Conservation (phyloP, 92 coral and sea anemone species). For the Metridium senile region DNA sequence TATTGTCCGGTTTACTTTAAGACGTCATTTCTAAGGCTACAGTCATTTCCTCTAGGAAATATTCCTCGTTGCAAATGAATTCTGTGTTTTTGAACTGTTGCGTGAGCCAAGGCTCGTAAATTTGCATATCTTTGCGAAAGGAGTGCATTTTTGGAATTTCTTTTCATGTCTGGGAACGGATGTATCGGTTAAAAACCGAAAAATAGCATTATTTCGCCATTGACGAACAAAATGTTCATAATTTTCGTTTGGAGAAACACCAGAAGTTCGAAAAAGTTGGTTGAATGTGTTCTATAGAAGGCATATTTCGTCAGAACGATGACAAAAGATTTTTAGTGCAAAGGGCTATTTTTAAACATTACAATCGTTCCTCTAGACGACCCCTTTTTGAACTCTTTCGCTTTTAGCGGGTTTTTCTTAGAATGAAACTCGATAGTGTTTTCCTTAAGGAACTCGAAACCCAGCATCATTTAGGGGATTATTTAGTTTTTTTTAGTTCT, state of each 20-base stretch:
- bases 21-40: not conserved
- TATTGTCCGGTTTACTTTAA: not conserved
- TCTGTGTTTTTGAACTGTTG: not conserved
- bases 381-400: not conserved
- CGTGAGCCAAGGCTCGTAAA: constrained; percentile 5
- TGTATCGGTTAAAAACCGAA: not conserved
- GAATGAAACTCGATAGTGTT: not conserved
- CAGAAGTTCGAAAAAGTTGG: not conserved
- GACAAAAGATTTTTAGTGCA: not conserved
- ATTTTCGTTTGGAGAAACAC: not conserved
- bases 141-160: constrained; percentile 23
- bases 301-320: constrained; percentile 1
- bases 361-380: not conserved
- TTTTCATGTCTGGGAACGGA: constrained; percentile 14
- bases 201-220: not conserved
- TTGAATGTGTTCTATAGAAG: not conserved
- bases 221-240: not conserved
- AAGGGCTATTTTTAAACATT: constrained; percentile 1
- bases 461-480: not conserved
- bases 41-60: constrained; percentile 1
- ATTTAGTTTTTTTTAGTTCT: not conserved
- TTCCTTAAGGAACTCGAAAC: not conserved
- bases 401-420: not conserved
- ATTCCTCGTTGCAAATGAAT: not conserved
- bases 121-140: constrained; percentile 9